Percentiles rank a stretch among this genome's conserved stretches.
Conservation (phyloP, 1,140 invertebrate genomes). For the Cyphomyrmex costatus region DNA sequence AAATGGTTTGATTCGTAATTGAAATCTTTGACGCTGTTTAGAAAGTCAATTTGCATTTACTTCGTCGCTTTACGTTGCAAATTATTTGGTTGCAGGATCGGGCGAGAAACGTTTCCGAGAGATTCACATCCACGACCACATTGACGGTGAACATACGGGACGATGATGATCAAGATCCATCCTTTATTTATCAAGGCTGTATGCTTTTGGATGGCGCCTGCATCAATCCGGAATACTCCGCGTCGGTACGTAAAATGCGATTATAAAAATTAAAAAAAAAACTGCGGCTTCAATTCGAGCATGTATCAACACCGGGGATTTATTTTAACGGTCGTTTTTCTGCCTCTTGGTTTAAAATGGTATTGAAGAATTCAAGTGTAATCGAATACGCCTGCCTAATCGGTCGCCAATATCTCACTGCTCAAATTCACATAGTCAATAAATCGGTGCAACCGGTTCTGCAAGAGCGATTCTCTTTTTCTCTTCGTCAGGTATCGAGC, state of each 20-base stretch:
- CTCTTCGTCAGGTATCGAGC: conserved; percentile 90
- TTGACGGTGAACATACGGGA: conserved; percentile 95
- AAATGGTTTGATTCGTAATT: neutral
- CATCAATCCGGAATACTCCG: conserved; percentile 93
- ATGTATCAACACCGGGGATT: neutral
- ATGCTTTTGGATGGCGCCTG: conserved; percentile 92
- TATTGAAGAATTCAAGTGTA: conserved; percentile 7
- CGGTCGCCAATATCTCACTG: conserved; percentile 20
- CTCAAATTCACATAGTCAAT: conserved; percentile 48
- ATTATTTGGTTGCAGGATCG: conserved; percentile 90
- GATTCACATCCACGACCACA: conserved; percentile 93
- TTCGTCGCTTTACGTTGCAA: neutral
- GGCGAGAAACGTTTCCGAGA: conserved; percentile 91
- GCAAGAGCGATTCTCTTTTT: conserved; percentile 33
- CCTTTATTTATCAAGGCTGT: conserved; percentile 94
- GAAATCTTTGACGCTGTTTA: neutral
- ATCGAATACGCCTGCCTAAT: conserved; percentile 17
- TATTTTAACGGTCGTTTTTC: neutral
- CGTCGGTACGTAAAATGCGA: conserved; percentile 87
- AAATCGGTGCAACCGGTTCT: conserved; percentile 67
- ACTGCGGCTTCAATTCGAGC: neutral
- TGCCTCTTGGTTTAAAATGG: neutral
- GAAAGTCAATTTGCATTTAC: conserved; percentile 17
- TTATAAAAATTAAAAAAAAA: neutral
- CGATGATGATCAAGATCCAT: conserved; percentile 95